Conservation (phyloP, 2,113 vertebrate species). For the Carassius auratus region DNA sequence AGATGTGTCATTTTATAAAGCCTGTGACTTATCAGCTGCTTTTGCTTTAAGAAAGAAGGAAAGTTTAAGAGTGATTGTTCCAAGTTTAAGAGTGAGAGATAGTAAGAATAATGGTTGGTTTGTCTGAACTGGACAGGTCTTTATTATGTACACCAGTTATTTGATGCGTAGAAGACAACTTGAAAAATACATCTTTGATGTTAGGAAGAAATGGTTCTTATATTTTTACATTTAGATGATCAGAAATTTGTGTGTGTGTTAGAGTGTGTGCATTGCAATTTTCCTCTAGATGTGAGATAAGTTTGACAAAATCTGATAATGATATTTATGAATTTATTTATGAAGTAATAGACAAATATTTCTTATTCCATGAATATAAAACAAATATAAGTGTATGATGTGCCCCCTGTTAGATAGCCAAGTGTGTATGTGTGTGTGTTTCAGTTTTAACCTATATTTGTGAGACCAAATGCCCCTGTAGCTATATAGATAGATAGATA, state of each 20-base stretch:
- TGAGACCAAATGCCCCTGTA: too few species aligned
- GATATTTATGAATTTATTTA: too few species aligned
- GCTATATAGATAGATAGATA: too few species aligned
- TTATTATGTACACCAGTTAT: background rate
- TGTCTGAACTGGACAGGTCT: background rate
- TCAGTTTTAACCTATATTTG: too few species aligned
- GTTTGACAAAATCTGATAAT: too few species aligned
- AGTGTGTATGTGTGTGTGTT: too few species aligned
- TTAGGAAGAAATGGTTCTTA: background rate
- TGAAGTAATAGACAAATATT: too few species aligned
- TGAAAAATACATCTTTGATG: background rate
- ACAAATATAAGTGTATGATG: too few species aligned
- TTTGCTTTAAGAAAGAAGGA: constrained; percentile 60
- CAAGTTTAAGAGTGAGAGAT: constrained; percentile 24
- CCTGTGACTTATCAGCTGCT: constrained; percentile 69
- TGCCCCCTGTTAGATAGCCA: too few species aligned
- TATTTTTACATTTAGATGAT: background rate
- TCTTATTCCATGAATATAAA: too few species aligned
- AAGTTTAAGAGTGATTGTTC: constrained; percentile 43
- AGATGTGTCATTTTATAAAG: constrained; percentile 68
- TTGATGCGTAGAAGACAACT: background rate
- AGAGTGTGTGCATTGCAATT: background rate
- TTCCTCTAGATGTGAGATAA: too few species aligned
- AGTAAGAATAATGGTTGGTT: constrained; percentile 12
- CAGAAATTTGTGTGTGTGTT: background rate